phyloP scores from a whole-genome alignment of 92 coral and sea anemone genomes.

The Palythoa grandis region DNA sequence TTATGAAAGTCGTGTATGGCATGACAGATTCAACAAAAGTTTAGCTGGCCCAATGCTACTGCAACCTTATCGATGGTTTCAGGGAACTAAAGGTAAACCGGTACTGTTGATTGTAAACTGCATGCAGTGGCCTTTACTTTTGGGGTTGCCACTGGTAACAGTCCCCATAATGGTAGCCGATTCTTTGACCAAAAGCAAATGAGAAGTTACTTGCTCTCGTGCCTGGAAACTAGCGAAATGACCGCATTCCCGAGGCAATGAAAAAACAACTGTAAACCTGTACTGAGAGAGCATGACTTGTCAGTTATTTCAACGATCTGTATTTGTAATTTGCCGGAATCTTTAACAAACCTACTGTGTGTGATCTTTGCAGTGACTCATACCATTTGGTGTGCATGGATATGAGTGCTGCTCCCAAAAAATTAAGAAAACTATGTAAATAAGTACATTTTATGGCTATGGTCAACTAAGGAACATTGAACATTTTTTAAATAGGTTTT shows the following conservation, averaged over 20 bases:
- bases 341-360: neutral
- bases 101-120: neutral
- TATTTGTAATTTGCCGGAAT: neutral
- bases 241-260: conserved; percentile 5
- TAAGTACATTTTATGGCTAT: too few relatives aligned
- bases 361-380: neutral
- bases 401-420: neutral
- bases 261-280: too few relatives aligned
- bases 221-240: too few relatives aligned
- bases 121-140: neutral
- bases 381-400: neutral
- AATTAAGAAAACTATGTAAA: neutral
- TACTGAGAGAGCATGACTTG: neutral
- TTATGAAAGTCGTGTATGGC: too few relatives aligned
- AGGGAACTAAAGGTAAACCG: too few relatives aligned
- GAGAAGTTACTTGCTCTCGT: neutral
- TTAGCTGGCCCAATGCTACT: too few relatives aligned
- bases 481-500: too few relatives aligned
- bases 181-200: too few relatives aligned
- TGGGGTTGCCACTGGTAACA: neutral
- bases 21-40: too few relatives aligned
- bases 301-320: neutral
- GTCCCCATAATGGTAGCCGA: neutral
- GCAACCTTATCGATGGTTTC: too few relatives aligned
- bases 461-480: too few relatives aligned